Evolutionary conservation across 2,797 vertebrate species (phyloP).

Genomic region (Neopelma chrysocephalum): DNA sequence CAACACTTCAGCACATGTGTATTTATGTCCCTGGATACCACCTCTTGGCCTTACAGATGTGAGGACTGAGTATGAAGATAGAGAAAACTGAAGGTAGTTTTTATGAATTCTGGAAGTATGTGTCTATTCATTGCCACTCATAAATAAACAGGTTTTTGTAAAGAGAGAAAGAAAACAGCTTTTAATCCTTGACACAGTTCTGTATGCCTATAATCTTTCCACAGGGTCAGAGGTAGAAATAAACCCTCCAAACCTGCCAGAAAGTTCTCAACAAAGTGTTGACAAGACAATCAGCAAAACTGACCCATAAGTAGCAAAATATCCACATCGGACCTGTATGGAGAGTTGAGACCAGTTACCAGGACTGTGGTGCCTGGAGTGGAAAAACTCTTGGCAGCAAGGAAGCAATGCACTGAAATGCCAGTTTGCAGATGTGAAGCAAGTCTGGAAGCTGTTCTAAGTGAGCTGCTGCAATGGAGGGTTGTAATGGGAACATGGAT

Average conservation of each 20-base stretch:
- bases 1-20: not conserved
- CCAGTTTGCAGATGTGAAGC: not conserved
- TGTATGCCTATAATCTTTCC: not conserved
- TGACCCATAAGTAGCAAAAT: not conserved
- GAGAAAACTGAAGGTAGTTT: not conserved
- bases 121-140: not conserved
- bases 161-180: not conserved
- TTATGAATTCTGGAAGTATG: not conserved
- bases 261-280: not conserved
- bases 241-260: not conserved
- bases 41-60: not conserved
- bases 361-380: not conserved
- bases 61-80: not conserved
- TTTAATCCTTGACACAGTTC: not conserved
- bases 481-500: not conserved
- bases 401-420: not conserved
- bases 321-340: not conserved
- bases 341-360: not conserved
- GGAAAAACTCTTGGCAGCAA: not conserved
- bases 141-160: not conserved
- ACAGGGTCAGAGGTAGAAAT: not conserved
- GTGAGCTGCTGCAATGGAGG: not conserved
- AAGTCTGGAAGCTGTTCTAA: not conserved
- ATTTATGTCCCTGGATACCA: not conserved
- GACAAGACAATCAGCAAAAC: not conserved